These are phyloP conservation scores for Digitonthophagus gazella DNA, from an alignment of 2,888 invertebrate genomes.

Conservation along the genomic window DNA sequence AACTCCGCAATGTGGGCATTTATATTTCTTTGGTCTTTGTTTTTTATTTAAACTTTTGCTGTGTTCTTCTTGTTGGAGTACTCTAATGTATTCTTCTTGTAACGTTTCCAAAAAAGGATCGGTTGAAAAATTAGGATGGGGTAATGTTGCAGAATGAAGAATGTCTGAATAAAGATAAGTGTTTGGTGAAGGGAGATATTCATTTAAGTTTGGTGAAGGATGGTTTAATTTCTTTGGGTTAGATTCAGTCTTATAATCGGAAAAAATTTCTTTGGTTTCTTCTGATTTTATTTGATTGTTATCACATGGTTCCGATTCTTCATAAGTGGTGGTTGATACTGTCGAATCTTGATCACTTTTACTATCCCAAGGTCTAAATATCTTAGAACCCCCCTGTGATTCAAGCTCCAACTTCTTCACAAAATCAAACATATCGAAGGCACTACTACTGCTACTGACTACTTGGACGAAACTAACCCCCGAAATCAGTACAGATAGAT, in stretches of 20 bases:
- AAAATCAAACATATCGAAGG: neutral
- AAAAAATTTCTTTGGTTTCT: too few species aligned
- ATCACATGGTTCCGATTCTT: conserved; percentile 7
- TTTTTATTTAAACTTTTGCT: conserved; percentile 68
- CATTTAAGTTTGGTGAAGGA: neutral
- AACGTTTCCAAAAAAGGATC: conserved; percentile 43
- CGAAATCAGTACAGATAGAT: neutral
- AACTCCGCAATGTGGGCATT: conserved; percentile 85
- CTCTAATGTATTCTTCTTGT: conserved; percentile 66
- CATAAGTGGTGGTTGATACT: conserved; percentile 57
- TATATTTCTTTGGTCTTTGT: conserved; percentile 85
- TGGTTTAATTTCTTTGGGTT: neutral
- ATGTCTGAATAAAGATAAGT: conserved; percentile 21
- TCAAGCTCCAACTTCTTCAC: neutral
- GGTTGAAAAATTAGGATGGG: neutral
- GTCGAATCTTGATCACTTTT: conserved; percentile 56
- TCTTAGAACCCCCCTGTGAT: conserved; percentile 25
- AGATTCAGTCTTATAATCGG: conserved; percentile 14
- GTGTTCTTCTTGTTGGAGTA: conserved; percentile 70
- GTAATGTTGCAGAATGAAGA: conserved; percentile 34
- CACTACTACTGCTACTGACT: neutral
- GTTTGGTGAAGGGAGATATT: conserved; percentile 31
- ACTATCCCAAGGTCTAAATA: conserved; percentile 41
- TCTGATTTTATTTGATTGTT: conserved; percentile 1
- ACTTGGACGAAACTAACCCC: neutral